Base-by-base conservation (phyloP, 2,888 invertebrate species). In the Gymnocheta viridis region DNA sequence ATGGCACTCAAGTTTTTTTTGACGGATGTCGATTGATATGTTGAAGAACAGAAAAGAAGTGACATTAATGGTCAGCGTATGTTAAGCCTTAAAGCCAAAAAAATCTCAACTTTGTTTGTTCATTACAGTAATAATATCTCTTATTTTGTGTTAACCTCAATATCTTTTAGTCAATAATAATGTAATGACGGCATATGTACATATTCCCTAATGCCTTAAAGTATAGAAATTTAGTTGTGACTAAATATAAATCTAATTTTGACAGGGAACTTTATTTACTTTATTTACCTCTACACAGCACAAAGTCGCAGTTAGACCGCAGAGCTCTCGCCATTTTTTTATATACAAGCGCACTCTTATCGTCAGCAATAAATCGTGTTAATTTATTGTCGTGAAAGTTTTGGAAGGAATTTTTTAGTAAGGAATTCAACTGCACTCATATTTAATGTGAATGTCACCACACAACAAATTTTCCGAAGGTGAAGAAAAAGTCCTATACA, bases 291-390 rank as follows among this genome's bases (percentile, higher is more conserved):
- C 49, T 44, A 9, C 27, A 24, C 41, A 62, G 17, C 12, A 22
- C 6, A 49, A 51, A 35, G 62, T 22, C 29, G 27, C 38, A 47
- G n/a, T 47, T 14, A 9, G 7, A n/a, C 24, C 10, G 58, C 56
- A 35, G 4, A 27, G 35, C 47, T 56, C 60, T 51, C 17, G 60
- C 44, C 73, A 51, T 77, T 80, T 83, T 80, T 70, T 66, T 58
- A 70, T 51, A 66, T 80, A 83, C 72, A 80, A 67, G 83, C 83
- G 83, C 87, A 86, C 86, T 88, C 89, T 90, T 90, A 90, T 90
- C 90, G 87, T 54, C 87, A 80, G 90, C 89, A 90, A 90, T 90
- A 90, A 90, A 90, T 90, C 90, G 89, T 89, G 89, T 90, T 90
- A 90, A 90, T 90, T 90, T 90, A 90, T 90, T 89, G 89, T 89